Percentiles rank a stretch among this genome's conserved stretches.
These are phyloP conservation scores for Peromyscus maniculatus DNA, from an alignment of 2,113 vertebrate species.

Conservation along the genomic window DNA sequence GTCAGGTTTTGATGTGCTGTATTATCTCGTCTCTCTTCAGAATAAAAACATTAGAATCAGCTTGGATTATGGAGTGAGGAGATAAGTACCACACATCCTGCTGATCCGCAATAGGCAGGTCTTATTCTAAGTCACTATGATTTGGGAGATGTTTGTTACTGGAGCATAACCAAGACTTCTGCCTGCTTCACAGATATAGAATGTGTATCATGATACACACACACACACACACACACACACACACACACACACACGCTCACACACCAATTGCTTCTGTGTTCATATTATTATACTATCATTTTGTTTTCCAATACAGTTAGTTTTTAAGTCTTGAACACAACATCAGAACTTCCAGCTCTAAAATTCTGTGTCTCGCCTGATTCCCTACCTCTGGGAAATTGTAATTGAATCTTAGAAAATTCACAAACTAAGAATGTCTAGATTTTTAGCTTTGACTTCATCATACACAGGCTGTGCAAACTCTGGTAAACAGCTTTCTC, in stretches of 20 bases:
- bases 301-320: not conserved
- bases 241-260: not conserved
- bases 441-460: not conserved
- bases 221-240: not conserved
- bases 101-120: not conserved
- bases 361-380: not conserved
- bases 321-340: not conserved
- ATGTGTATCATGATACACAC: not conserved
- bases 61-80: not conserved
- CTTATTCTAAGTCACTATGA: not conserved
- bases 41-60: not conserved
- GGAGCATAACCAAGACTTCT: not conserved
- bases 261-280: not conserved
- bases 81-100: not conserved
- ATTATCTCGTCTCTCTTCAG: not conserved
- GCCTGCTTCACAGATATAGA: not conserved
- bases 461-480: not conserved
- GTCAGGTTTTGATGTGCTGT: not conserved
- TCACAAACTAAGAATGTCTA: not conserved
- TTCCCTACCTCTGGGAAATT: not conserved
- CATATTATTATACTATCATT: not conserved
- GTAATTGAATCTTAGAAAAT: not conserved
- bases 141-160: not conserved
- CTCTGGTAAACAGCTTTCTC: not conserved
- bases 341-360: not conserved